These are phyloP conservation scores for Cebus imitator DNA, from an alignment of 2,113 vertebrate genomes.

Conservation along the genomic window DNA sequence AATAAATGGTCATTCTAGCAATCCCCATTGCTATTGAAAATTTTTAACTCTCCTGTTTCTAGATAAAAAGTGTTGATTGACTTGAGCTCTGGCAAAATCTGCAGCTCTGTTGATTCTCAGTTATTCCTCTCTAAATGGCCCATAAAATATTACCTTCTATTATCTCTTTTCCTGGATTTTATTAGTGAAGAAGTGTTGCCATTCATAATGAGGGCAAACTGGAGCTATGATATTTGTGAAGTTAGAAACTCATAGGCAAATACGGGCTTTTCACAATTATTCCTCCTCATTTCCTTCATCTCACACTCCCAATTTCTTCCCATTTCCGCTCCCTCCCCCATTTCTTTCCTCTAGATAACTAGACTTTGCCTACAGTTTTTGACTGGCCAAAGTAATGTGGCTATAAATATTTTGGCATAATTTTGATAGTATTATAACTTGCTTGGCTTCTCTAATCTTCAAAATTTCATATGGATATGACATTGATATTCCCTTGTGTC, in stretches of 20 bases:
- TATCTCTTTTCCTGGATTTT: neutral
- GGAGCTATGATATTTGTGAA: neutral
- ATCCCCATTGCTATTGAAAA: neutral
- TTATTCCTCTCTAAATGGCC: neutral
- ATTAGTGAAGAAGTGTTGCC: neutral
- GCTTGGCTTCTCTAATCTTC: neutral
- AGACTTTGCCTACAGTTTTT: neutral
- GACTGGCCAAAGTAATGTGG: neutral
- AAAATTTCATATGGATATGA: neutral
- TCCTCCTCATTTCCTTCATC: accelerated
- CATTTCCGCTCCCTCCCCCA: accelerated
- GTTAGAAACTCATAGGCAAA: neutral
- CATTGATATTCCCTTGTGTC: neutral
- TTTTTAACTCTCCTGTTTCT: neutral
- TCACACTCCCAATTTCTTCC: too few relatives aligned
- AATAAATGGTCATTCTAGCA: neutral
- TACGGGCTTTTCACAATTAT: neutral
- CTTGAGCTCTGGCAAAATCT: neutral
- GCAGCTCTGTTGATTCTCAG: neutral
- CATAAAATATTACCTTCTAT: neutral
- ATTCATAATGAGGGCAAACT: neutral
- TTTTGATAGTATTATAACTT: neutral
- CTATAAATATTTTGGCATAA: neutral
- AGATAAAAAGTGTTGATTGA: neutral
- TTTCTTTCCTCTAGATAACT: neutral